Conservation (phyloP, 37 sponge, comb jelly and placozoan species). For the Halisarca cf. caerulea region DNA sequence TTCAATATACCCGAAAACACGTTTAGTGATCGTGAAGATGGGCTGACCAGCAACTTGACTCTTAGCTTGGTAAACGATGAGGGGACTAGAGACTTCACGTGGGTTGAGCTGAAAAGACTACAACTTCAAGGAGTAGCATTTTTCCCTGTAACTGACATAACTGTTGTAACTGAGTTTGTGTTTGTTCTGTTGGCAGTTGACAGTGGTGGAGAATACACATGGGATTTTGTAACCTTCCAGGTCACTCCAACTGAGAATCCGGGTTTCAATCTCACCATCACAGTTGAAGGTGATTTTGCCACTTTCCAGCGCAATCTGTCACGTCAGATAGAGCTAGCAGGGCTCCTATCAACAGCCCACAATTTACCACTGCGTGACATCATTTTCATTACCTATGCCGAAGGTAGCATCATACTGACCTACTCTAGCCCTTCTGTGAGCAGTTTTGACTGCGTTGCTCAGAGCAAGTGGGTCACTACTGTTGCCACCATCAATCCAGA, state of each 20-base stretch:
- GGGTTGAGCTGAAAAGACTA: slow-evolving; percentile 42
- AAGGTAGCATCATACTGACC: slow-evolving; percentile 42
- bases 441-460: slow-evolving; percentile 37
- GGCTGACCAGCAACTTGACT: slow-evolving; percentile 14
- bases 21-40: slow-evolving; percentile 55
- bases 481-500: not conserved
- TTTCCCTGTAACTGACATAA: not conserved
- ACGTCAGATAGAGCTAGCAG: slow-evolving; percentile 24
- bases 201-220: slow-evolving; percentile 20
- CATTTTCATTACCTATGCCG: not conserved
- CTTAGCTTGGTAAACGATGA: slow-evolving; percentile 38
- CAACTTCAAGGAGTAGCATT: slow-evolving; percentile 41
- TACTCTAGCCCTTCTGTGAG: slow-evolving; percentile 50
- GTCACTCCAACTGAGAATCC: slow-evolving; percentile 10
- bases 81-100: slow-evolving; percentile 41
- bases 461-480: slow-evolving; percentile 5
- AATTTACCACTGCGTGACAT: slow-evolving; percentile 6
- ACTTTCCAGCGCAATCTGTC: slow-evolving; percentile 37
- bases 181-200: slow-evolving; percentile 46
- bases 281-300: slow-evolving; percentile 47
- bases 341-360: not conserved
- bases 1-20: slow-evolving; percentile 38
- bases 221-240: slow-evolving; percentile 38
- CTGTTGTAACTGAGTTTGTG: slow-evolving; percentile 30
- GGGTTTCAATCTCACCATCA: slow-evolving; percentile 31